Conservation (phyloP, 2,113 vertebrate genomes). For the Chrysemys picta region DNA sequence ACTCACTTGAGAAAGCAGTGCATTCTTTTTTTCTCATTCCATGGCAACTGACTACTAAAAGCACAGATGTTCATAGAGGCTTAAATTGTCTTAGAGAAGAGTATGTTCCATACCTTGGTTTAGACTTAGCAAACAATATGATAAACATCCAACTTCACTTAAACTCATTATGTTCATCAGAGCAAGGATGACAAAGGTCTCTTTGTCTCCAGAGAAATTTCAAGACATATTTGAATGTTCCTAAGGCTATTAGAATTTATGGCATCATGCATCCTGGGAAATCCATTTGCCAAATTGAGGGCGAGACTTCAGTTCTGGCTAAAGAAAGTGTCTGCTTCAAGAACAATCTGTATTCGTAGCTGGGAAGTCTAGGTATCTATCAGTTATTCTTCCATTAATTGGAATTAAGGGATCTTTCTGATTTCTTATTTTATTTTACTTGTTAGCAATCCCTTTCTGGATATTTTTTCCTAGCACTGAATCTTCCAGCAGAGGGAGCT, state of each 20-base stretch:
- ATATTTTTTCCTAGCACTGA: background rate
- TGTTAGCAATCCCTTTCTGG: accelerated
- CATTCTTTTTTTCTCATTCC: background rate
- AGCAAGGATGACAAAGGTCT: background rate
- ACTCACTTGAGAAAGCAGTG: background rate
- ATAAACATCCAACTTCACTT: background rate
- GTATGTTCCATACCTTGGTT: background rate
- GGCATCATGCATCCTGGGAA: background rate
- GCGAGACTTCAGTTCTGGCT: background rate
- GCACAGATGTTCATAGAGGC: background rate
- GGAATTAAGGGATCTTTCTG: background rate
- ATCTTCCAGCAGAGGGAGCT: conserved; percentile 69
- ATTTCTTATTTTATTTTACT: background rate
- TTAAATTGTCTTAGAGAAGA: background rate
- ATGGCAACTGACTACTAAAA: background rate
- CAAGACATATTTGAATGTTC: background rate
- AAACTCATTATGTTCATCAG: background rate
- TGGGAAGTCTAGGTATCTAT: background rate
- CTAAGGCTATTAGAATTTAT: background rate
- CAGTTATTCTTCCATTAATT: background rate
- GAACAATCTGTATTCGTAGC: background rate
- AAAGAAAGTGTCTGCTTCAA: background rate
- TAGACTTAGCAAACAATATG: background rate
- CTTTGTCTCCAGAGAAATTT: background rate
- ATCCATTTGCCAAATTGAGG: background rate